Conservation (phyloP, 1,140 invertebrate genomes). For the Aphaenogaster rudis region DNA sequence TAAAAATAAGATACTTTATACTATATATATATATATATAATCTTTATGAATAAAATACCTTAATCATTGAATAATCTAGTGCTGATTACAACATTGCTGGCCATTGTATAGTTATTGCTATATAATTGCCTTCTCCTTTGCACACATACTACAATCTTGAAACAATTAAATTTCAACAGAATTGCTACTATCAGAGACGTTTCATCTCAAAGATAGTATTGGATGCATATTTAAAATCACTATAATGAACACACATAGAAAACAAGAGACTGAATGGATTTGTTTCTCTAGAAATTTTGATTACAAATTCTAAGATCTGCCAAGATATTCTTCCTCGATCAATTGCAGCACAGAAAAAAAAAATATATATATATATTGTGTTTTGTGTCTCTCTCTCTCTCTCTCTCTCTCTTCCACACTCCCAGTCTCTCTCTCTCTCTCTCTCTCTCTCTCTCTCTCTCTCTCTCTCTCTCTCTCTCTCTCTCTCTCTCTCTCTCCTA, state of each 20-base stretch:
- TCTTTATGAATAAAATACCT: constrained; percentile 19
- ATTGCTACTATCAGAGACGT: neutral
- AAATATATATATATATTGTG: too few species aligned
- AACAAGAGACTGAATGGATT: neutral
- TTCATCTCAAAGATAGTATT: neutral
- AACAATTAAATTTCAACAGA: neutral
- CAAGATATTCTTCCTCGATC: neutral
- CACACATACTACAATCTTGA: neutral
- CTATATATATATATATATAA: neutral
- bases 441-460: neutral
- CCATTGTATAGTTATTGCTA: neutral
- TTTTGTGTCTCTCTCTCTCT: neutral
- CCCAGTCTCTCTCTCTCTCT: neutral
- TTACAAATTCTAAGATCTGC: neutral
- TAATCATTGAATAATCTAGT: neutral
- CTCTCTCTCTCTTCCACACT: neutral
- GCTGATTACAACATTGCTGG: neutral
- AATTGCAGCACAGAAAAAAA: neutral
- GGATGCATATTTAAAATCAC: neutral
- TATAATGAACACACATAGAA: neutral
- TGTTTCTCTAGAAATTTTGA: neutral
- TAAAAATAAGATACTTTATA: neutral
- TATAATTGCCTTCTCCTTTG: neutral
- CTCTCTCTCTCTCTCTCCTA: neutral
- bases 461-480: neutral